Evolutionary conservation across 2,797 vertebrate genomes (phyloP).

Genomic region (Pseudotriccus pelzelni): DNA sequence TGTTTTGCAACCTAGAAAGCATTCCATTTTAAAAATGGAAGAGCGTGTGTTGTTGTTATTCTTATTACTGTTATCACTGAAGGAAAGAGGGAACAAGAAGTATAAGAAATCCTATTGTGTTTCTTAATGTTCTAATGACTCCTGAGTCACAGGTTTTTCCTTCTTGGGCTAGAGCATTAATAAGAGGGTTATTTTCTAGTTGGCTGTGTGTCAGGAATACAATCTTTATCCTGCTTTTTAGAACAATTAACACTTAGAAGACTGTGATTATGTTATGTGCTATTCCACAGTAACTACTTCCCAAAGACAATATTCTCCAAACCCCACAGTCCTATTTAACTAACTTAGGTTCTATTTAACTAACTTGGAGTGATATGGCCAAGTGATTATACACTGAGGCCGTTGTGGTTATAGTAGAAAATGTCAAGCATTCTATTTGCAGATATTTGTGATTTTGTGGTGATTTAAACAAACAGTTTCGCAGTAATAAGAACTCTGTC

Average conservation of each 20-base stretch:
- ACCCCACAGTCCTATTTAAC: neutral
- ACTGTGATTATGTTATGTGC: neutral
- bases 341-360: neutral
- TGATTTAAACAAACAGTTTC: neutral
- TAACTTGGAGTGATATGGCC: neutral
- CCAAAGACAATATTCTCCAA: neutral
- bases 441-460: neutral
- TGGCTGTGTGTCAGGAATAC: neutral
- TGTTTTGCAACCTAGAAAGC: neutral
- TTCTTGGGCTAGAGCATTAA: neutral
- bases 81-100: neutral
- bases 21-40: neutral
- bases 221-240: neutral
- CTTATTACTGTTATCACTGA: neutral
- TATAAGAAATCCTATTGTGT: neutral
- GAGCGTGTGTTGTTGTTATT: neutral
- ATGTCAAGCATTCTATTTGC: neutral
- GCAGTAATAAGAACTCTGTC: neutral
- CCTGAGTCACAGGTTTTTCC: neutral
- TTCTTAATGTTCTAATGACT: neutral
- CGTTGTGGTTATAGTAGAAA: neutral
- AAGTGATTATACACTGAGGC: neutral
- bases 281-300: neutral
- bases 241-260: neutral
- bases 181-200: neutral